Percentiles rank a stretch among this genome's conserved stretches.
These are phyloP conservation scores for Crotalus helleri DNA, from an alignment of 2,113 vertebrate species.

Conservation along the genomic window DNA sequence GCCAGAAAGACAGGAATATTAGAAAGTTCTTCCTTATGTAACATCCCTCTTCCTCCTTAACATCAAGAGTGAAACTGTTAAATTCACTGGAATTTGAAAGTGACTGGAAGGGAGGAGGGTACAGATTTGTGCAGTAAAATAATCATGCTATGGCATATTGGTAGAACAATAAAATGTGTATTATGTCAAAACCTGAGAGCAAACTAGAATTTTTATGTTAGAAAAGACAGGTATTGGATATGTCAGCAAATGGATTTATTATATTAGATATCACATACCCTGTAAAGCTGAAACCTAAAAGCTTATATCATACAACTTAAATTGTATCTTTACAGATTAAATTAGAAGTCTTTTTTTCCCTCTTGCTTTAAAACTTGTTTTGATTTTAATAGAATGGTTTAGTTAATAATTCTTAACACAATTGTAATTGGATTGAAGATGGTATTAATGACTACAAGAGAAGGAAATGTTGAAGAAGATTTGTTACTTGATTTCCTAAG, in stretches of 20 bases:
- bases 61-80: neutral
- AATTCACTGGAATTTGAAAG: neutral
- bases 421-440: constrained; percentile 39
- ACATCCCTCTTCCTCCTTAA: neutral
- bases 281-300: neutral
- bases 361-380: neutral
- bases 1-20: neutral
- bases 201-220: neutral
- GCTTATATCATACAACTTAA: neutral
- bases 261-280: neutral
- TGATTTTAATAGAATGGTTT: neutral
- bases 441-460: constrained; percentile 17
- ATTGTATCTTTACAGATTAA: neutral
- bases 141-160: neutral
- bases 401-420: rapidly evolving
- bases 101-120: neutral
- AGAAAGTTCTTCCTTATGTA: neutral
- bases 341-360: neutral
- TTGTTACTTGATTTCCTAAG: constrained; percentile 30
- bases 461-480: constrained; percentile 32
- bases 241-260: neutral
- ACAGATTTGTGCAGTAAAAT: neutral
- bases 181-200: neutral
- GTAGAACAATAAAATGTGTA: neutral
- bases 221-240: neutral